Evolutionary conservation across 2,888 invertebrate species (phyloP).

Genomic region (Tanypteryx hageni): DNA sequence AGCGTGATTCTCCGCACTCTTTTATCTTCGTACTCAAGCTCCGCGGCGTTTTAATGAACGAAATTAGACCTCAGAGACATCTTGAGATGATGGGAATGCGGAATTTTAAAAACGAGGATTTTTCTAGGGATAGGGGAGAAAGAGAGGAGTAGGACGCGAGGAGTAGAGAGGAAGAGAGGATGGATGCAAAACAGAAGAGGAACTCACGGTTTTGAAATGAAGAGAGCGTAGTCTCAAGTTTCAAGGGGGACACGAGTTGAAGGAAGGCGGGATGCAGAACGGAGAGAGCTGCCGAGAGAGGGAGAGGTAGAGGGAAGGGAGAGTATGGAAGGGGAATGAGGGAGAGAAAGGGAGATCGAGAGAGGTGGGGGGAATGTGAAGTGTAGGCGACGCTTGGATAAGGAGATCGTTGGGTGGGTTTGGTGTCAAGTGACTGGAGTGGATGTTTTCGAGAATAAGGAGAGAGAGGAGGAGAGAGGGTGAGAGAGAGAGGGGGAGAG

Average conservation of each 20-base stretch:
- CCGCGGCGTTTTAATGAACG: background rate
- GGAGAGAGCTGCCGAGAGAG: background rate
- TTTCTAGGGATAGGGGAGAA: background rate
- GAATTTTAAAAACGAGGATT: background rate
- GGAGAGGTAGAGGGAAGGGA: background rate
- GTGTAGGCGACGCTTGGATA: no score
- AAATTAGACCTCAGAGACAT: background rate
- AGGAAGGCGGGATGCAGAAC: background rate
- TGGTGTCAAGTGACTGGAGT: background rate
- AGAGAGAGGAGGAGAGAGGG: no score
- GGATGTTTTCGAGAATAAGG: background rate
- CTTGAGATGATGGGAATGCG: background rate
- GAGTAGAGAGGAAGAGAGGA: no score
- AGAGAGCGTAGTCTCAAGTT: constrained; percentile 4
- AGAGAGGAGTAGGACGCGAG: no score
- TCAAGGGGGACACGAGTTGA: background rate
- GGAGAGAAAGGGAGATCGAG: background rate
- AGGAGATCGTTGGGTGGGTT: background rate
- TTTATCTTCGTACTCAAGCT: background rate
- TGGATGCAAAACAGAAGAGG: no score
- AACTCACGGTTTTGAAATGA: background rate
- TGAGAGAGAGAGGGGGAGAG: no score
- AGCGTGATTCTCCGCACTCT: no score
- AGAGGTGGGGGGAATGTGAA: background rate
- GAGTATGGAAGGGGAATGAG: background rate